Evolutionary conservation across 2,888 invertebrate genomes (phyloP).

Genomic region (Aplocera efformata): DNA sequence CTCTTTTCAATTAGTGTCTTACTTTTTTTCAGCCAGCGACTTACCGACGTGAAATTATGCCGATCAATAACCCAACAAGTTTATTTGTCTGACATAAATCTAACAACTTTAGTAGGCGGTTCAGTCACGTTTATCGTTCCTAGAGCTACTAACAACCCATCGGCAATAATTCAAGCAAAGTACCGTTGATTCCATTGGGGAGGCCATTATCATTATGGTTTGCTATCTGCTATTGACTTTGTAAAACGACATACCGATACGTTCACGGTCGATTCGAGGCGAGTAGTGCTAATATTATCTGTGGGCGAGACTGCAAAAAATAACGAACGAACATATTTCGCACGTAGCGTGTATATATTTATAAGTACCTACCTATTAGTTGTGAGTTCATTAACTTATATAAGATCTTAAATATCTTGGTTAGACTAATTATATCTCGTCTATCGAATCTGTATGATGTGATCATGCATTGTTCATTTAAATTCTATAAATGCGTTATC

Average conservation of each 20-base stretch:
- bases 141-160: conserved; percentile 30
- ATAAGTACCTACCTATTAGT: conserved; percentile 9
- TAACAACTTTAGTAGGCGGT: conserved; percentile 11
- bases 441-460: conserved; percentile 20
- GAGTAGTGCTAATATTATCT: too few species aligned
- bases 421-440: conserved; percentile 33
- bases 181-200: conserved; percentile 48
- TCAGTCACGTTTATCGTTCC: conserved; percentile 23
- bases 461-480: conserved; percentile 21
- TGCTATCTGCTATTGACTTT: conserved; percentile 47
- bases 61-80: neutral
- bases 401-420: conserved; percentile 30
- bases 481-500: neutral
- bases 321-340: conserved; percentile 7
- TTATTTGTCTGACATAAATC: conserved; percentile 16
- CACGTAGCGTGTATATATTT: neutral
- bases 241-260: conserved; percentile 40
- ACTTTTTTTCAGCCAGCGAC: too few species aligned
- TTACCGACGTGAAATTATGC: neutral
- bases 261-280: conserved; percentile 32
- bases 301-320: conserved; percentile 28
- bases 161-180: conserved; percentile 44
- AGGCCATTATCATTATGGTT: conserved; percentile 48
- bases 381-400: conserved; percentile 36
- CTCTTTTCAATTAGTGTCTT: too few species aligned